Evolutionary conservation across 2,888 invertebrate species (phyloP), one percentile per base, ranked within the genome.

Genomic region (Dromius quadrimaculatus): DNA sequence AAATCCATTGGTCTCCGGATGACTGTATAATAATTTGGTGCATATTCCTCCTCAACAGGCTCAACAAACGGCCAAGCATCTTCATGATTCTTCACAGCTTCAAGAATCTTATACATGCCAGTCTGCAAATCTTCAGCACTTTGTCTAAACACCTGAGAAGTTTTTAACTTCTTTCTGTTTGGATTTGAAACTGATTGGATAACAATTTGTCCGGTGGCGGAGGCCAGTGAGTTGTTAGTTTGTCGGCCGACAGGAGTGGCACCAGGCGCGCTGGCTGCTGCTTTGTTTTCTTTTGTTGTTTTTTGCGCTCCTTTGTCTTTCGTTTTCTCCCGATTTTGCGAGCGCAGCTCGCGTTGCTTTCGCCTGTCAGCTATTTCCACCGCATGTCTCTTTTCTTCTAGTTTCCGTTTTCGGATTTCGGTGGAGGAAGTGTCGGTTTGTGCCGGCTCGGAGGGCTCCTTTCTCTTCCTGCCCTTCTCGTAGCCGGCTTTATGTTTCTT

Each of bases 41-140:
- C 96, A 80, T 93, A 94, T 78, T 94, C 93, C 79, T 96, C 95
- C 77, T 95, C 94, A 0, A 97, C 96, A 0, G 96, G 94, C 79
- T 95, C 94, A 80, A 93, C 87, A 82, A 97, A 97, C 0, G 96
- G 96, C 96, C 96, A 97, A 0, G 96, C 94, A 80, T 97, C 95
- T 70, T 92, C 90, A 80, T 96, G 95, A 76, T 91, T 90, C 78
- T 92, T 93, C 36, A 97, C 88, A 77, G 91, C 89, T 80, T 95
- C 93, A 70, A 97, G 84, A 71, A 97, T 94, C 86, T 95, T 95
- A 82, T 94, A 93, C 93, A 95, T 93, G 59, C 94, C 94, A 66
- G 93, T 93, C 80, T 92, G 90, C 70, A 94, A 86, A 77, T 94
- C 94, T 79, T 94, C 94, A 75, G 93, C 92, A 47, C 89, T 90